Base-by-base conservation (phyloP, 2,113 vertebrate species). In the Felis chaus region DNA sequence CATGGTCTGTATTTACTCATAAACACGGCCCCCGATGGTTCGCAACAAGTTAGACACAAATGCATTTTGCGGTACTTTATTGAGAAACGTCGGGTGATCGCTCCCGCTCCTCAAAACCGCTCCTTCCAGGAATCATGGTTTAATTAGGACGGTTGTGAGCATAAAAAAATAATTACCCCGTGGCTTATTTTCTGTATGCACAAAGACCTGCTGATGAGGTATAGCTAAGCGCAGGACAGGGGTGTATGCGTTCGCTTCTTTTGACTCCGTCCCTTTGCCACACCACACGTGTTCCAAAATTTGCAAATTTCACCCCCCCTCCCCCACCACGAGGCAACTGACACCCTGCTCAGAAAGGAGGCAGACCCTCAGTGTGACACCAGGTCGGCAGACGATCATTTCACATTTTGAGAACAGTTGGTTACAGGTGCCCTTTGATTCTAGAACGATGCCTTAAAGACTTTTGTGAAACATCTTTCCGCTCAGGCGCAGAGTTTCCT, bases 21-120 rank as follows among this genome's bases (percentile, higher is more conserved):
- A 71, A 94, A 31, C 13, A 36, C 45, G 91, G 85, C 61, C 97
- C 68, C 89, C 5, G 53, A 73, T 73, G 84, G 97, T 91, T 93
- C 98, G 81, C 89, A 93, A 93, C 93, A 84, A 95, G 82, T 88
- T 53, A 88, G 93, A 96, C 2, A 18, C 91, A 91, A 85, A 95
- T 61, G 66, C 66, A 27, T 69, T 71, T 89, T 87, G 57, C 45
- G 57, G 89, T 76, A 71, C 74, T 98, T 97, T 94, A 96, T 84
- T 97, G 97, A 91, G 96, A 97, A 98, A 86, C 12, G 63, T 21
- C 79, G 9, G 74, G 0, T 11, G 95, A 48, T 1, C 0, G 31
- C 89, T 84, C 82, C 85, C 84, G 83, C 13, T 7, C 0, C 81
- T 63, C 69, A 53, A 27, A 96, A 93, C 89, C 96, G n/a, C 13